Conservation (phyloP, 2,113 vertebrate species). For the Myiozetetes cayanensis region DNA sequence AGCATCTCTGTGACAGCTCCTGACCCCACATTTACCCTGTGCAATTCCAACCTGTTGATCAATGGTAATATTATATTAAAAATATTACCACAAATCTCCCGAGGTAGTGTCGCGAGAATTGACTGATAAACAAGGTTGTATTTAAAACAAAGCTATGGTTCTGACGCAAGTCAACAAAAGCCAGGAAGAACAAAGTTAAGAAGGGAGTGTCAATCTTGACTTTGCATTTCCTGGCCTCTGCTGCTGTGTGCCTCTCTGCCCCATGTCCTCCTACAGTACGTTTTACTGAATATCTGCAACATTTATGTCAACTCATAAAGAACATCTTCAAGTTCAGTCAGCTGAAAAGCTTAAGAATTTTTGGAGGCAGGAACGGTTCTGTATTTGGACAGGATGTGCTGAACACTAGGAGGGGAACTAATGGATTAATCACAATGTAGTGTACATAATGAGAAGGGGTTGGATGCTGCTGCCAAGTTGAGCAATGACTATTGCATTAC, state of each 20-base stretch:
- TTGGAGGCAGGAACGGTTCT: constrained; percentile 41
- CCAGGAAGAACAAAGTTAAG: constrained; percentile 31
- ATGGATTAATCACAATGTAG: constrained; percentile 46
- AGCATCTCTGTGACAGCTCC: neutral
- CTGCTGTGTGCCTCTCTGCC: neutral
- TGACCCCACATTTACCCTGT: neutral
- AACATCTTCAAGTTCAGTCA: constrained; percentile 8
- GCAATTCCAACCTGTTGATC: neutral
- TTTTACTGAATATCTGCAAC: neutral
- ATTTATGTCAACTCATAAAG: neutral
- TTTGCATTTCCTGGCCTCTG: constrained; percentile 3
- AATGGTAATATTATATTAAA: neutral
- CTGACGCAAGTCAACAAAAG: constrained; percentile 1
- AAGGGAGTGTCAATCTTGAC: neutral
- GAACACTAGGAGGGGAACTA: constrained; percentile 52
- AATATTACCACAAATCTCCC: neutral
- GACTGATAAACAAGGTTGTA: neutral
- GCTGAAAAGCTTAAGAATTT: constrained; percentile 35
- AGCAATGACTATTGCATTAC: constrained; percentile 70
- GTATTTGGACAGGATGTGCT: constrained; percentile 52
- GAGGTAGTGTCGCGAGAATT: neutral
- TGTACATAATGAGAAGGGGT: constrained; percentile 26
- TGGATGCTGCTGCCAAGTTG: constrained; percentile 81
- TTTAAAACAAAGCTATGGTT: constrained; percentile 15
- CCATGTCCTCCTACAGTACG: neutral